Conservation (phyloP, 2,797 vertebrate genomes). For the Premnoplex brunnescens region DNA sequence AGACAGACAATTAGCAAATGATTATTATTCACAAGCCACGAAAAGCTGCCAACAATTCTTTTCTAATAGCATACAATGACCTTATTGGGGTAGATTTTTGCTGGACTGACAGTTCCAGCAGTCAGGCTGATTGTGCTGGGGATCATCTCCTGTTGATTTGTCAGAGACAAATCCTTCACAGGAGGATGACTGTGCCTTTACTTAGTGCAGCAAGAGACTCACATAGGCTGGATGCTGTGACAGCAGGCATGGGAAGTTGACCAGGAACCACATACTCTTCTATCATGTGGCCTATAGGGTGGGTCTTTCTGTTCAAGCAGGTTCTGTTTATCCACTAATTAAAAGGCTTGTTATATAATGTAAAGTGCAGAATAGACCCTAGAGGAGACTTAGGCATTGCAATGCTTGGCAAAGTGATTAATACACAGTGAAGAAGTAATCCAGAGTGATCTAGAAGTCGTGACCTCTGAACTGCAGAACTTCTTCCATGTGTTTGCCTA, state of each 20-base stretch:
- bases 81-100: slow-evolving; percentile 10
- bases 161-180: neutral
- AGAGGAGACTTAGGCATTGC: neutral
- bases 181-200: neutral
- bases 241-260: neutral
- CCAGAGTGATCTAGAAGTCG: neutral
- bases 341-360: neutral
- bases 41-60: slow-evolving; percentile 36
- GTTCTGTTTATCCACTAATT: neutral
- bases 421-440: neutral
- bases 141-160: neutral
- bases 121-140: neutral
- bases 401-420: neutral
- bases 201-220: neutral
- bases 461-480: neutral
- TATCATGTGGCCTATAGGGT: neutral
- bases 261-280: neutral
- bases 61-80: neutral
- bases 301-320: neutral
- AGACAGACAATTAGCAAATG: slow-evolving; percentile 34
- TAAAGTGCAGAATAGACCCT: neutral
- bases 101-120: neutral
- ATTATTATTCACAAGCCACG: slow-evolving; percentile 7
- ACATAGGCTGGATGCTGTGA: neutral
- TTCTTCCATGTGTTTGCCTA: neutral